Conservation (phyloP, 2,888 invertebrate genomes). For the Nomada flava region DNA sequence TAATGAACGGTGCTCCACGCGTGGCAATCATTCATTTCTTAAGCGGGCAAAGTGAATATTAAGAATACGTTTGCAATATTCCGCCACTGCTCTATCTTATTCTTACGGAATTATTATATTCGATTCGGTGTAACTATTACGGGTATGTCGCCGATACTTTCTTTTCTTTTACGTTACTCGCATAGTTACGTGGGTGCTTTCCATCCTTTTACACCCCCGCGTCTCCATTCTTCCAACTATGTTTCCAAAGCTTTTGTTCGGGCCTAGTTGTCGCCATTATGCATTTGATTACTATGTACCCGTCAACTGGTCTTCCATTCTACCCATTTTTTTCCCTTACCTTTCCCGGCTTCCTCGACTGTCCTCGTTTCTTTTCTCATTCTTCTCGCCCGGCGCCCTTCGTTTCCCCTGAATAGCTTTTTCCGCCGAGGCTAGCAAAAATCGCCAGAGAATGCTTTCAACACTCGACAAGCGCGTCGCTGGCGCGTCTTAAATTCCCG, state of each 20-base stretch:
- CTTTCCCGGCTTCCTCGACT: background rate
- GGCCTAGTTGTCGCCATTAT: conserved; percentile 4
- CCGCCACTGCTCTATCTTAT: no score
- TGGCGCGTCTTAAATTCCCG: no score
- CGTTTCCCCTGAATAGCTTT: background rate
- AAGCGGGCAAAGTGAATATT: background rate
- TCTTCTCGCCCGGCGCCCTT: background rate
- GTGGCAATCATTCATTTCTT: background rate
- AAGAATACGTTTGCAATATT: no score
- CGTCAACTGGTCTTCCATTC: background rate
- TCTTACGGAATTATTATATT: no score
- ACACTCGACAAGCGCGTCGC: background rate
- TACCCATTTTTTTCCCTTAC: background rate
- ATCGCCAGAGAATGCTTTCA: background rate
- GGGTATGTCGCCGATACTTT: no score
- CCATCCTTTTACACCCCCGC: no score
- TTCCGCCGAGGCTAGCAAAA: background rate
- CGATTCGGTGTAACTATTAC: no score
- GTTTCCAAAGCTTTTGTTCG: background rate
- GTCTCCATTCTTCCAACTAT: background rate
- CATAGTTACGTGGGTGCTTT: background rate
- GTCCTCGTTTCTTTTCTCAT: background rate
- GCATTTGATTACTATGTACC: conserved; percentile 7
- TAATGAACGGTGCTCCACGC: background rate
- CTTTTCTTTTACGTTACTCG: background rate